phyloP scores from a whole-genome alignment of 2,113 vertebrate species.

The Notarius lentiginosus region DNA sequence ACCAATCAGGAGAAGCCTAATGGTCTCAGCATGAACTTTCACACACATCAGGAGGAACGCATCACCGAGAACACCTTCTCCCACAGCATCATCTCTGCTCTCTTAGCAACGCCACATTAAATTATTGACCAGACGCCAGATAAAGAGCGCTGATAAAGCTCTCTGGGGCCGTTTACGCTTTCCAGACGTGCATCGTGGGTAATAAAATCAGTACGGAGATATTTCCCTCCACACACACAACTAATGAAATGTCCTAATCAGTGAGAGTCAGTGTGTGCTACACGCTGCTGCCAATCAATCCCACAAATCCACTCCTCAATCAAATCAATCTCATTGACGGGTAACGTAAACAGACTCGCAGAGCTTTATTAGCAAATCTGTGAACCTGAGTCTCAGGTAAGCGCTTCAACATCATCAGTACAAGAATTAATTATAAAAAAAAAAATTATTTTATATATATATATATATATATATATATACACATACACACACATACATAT shows the following conservation, averaged over 20 bases:
- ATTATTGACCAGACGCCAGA: not conserved
- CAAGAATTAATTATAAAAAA: not conserved
- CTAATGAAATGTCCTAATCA: slow-evolving; percentile 13
- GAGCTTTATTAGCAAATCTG: not conserved
- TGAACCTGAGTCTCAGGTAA: not conserved
- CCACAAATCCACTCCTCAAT: not conserved
- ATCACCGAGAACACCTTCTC: not conserved
- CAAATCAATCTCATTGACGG: not conserved
- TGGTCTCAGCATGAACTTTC: not conserved
- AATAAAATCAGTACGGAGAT: not conserved
- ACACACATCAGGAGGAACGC: not conserved
- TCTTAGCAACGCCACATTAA: not conserved
- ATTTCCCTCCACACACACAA: too few species aligned
- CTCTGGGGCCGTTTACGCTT: not conserved
- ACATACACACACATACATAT: too few species aligned
- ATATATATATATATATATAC: too few species aligned
- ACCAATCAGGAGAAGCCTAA: slow-evolving; percentile 44
- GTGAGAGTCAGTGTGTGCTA: not conserved
- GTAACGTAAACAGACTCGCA: not conserved
- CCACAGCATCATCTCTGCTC: not conserved
- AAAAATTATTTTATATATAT: too few species aligned
- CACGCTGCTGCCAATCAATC: not conserved
- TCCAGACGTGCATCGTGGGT: slow-evolving; percentile 14
- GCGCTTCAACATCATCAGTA: not conserved
- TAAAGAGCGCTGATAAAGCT: not conserved